Percentiles rank a stretch among this genome's conserved stretches.
Evolutionary conservation across 2,797 vertebrate genomes (phyloP).

Genomic region (Sebastes hubbsi): DNA sequence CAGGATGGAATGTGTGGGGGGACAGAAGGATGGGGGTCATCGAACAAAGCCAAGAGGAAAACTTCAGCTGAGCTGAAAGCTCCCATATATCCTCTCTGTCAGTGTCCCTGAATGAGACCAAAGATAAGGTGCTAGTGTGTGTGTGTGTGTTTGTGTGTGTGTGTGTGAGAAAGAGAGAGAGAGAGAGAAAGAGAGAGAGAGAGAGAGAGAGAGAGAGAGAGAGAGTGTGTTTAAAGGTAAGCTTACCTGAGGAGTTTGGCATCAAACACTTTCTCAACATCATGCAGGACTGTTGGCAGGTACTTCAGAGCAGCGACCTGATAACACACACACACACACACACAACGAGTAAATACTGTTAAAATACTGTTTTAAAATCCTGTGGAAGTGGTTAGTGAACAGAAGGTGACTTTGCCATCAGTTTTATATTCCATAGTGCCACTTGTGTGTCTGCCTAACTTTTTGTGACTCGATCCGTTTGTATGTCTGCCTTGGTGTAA

Average conservation of each 20-base stretch:
- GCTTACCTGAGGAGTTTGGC: slow-evolving; percentile 93
- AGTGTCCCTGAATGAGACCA: slow-evolving; percentile 29
- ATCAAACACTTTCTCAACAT: slow-evolving; percentile 96
- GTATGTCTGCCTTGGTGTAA: background rate
- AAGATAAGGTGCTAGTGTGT: slow-evolving; percentile 28
- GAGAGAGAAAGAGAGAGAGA: too few relatives aligned
- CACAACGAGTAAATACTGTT: slow-evolving; percentile 26
- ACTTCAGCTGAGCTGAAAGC: slow-evolving; percentile 5
- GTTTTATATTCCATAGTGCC: slow-evolving; percentile 22
- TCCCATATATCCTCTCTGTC: slow-evolving; percentile 31
- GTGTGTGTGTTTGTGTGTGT: background rate
- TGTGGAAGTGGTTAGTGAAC: slow-evolving; percentile 8
- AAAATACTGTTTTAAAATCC: slow-evolving; percentile 20
- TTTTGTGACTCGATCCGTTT: slow-evolving; percentile 16
- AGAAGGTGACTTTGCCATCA: slow-evolving; percentile 52
- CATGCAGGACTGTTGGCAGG: slow-evolving; percentile 94
- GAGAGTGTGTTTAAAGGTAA: background rate
- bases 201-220: too few relatives aligned
- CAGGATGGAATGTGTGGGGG: slow-evolving; percentile 8
- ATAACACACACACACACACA: slow-evolving; percentile 30
- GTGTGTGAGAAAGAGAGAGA: too few relatives aligned
- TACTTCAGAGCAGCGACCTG: slow-evolving; percentile 98
- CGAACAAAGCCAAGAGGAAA: slow-evolving; percentile 43
- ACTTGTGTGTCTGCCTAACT: slow-evolving; percentile 8
- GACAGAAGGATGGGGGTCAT: slow-evolving; percentile 41